These are phyloP conservation scores for Heliconius melpomene DNA, from an alignment of 1,140 invertebrate genomes.

Conservation along the genomic window DNA sequence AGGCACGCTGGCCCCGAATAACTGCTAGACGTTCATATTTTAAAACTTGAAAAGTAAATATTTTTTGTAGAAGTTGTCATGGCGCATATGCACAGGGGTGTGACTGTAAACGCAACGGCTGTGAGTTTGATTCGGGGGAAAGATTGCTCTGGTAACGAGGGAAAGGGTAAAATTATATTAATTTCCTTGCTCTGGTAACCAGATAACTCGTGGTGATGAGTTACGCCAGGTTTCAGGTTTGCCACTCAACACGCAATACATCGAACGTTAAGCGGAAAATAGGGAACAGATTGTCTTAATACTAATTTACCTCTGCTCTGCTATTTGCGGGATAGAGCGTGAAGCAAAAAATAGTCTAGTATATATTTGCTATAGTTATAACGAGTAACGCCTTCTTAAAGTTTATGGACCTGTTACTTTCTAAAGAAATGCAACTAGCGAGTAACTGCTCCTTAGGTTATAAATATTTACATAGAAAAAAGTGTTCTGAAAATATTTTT, in stretches of 20 bases:
- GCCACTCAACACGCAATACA: background rate
- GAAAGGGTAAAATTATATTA: no score
- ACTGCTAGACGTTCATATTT: no score
- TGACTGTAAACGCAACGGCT: no score
- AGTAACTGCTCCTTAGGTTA: background rate
- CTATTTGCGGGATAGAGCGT: background rate
- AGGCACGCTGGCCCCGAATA: no score
- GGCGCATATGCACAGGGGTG: no score
- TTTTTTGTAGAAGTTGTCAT: no score
- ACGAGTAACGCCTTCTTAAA: background rate
- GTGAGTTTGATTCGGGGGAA: no score
- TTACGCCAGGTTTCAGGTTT: background rate
- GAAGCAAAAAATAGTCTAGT: background rate
- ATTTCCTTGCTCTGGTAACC: no score
- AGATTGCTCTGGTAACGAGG: no score
- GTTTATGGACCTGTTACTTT: background rate
- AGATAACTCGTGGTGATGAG: background rate
- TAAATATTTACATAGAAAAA: slow-evolving; percentile 11
- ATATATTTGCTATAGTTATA: no score
- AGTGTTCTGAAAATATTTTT: slow-evolving; percentile 13
- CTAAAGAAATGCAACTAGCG: background rate
- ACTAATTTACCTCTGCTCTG: background rate
- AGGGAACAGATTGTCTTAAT: background rate
- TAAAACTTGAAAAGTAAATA: no score
- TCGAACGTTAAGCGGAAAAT: background rate